Percentiles rank a stretch among this genome's conserved stretches.
These are phyloP conservation scores for Pseudopleuronectes americanus DNA, from an alignment of 2,797 vertebrate species.

Conservation along the genomic window DNA sequence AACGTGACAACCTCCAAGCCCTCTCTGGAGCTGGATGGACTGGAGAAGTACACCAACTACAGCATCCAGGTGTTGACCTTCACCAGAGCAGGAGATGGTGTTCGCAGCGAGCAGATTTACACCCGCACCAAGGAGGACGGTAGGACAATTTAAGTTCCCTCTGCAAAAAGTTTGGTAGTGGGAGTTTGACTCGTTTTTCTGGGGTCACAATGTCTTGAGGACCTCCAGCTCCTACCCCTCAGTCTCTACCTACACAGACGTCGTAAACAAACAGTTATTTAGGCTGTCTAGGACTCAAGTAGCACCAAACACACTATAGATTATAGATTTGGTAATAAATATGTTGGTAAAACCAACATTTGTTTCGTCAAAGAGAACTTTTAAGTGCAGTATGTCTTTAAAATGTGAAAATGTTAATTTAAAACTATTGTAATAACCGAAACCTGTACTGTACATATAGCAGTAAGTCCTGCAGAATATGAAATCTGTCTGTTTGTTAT, in stretches of 20 bases:
- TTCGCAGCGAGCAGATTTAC: constrained; percentile 96
- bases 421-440: constrained; percentile 7
- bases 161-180: background rate
- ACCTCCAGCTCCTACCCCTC: no score
- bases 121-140: constrained; percentile 97
- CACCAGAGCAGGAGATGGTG: constrained; percentile 94
- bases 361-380: no score
- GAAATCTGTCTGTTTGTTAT: background rate
- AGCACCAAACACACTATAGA: no score
- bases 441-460: background rate
- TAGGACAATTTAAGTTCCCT: constrained; percentile 59
- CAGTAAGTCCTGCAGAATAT: background rate
- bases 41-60: constrained; percentile 99
- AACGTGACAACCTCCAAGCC: constrained; percentile 94
- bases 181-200: background rate
- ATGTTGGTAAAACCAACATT: no score
- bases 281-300: no score
- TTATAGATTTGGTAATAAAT: no score
- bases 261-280: no score
- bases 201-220: background rate
- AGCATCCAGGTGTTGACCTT: constrained; percentile 97
- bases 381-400: no score
- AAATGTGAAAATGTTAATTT: background rate
- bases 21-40: constrained; percentile 92
- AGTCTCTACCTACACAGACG: no score